These are phyloP conservation scores for Heterodera schachtii DNA, from an alignment of 1,140 invertebrate species.

Conservation along the genomic window DNA sequence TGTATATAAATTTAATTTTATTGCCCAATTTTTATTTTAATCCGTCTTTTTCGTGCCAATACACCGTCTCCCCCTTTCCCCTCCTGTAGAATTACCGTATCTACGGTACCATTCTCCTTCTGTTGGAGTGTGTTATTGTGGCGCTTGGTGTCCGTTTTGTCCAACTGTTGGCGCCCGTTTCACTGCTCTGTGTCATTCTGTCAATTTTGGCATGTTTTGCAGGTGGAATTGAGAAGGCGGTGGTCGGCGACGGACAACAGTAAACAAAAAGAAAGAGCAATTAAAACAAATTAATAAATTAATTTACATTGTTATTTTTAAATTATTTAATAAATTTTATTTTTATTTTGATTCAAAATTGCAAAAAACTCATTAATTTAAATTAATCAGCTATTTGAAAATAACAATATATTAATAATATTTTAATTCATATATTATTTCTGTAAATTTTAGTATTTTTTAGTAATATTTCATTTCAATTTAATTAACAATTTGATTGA, in stretches of 20 bases:
- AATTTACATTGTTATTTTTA: background rate
- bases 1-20: background rate
- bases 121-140: conserved; percentile 62
- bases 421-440: too few species aligned
- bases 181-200: conserved; percentile 60
- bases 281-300: too few species aligned
- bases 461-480: background rate
- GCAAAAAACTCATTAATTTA: too few species aligned
- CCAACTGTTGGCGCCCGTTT: conserved; percentile 62
- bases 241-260: conserved; percentile 61
- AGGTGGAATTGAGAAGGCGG: conserved; percentile 63
- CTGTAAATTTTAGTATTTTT: too few species aligned
- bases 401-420: too few species aligned
- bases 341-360: too few species aligned
- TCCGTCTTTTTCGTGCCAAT: background rate
- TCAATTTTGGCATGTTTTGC: conserved; percentile 63
- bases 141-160: conserved; percentile 65
- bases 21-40: too few species aligned
- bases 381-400: too few species aligned
- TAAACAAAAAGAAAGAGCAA: conserved; percentile 22
- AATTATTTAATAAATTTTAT: background rate
- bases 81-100: conserved; percentile 59
- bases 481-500: background rate
- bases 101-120: conserved; percentile 59
- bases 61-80: background rate